Percentiles rank a stretch among this genome's conserved stretches.
Evolutionary conservation across 2,797 vertebrate genomes (phyloP).

Genomic region (Channa striata): DNA sequence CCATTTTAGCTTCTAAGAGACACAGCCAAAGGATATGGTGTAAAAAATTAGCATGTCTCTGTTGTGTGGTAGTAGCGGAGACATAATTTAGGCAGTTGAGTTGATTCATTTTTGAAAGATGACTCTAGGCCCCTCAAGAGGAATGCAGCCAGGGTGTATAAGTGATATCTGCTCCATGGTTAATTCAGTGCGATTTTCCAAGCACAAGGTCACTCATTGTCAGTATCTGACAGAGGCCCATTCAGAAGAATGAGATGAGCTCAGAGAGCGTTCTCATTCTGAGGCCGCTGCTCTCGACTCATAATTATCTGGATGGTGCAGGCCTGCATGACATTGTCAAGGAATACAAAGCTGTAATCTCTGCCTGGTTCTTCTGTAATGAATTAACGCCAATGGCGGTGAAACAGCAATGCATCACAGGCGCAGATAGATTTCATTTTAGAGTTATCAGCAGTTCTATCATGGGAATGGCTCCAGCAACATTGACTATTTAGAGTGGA

Average conservation of each 20-base stretch:
- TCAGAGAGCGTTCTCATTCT: slow-evolving; percentile 77
- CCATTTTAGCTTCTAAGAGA: slow-evolving; percentile 41
- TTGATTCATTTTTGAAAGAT: slow-evolving; percentile 79
- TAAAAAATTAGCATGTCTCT: slow-evolving; percentile 49
- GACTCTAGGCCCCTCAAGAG: slow-evolving; percentile 74
- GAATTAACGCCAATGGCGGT: slow-evolving; percentile 75
- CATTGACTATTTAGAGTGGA: slow-evolving; percentile 67
- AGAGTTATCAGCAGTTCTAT: slow-evolving; percentile 71
- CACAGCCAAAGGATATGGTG: slow-evolving; percentile 34
- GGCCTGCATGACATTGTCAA: slow-evolving; percentile 80
- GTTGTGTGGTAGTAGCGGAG: slow-evolving; percentile 48
- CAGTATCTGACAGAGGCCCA: slow-evolving; percentile 78
- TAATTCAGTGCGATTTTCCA: slow-evolving; percentile 80
- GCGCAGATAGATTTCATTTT: slow-evolving; percentile 73
- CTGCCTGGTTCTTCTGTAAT: slow-evolving; percentile 72
- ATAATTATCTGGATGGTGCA: slow-evolving; percentile 82
- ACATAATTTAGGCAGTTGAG: slow-evolving; percentile 64
- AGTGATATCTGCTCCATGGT: slow-evolving; percentile 79
- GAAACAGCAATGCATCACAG: slow-evolving; percentile 72
- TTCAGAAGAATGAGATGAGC: slow-evolving; percentile 80
- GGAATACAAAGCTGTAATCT: slow-evolving; percentile 81
- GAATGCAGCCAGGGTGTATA: slow-evolving; percentile 69
- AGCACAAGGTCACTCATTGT: slow-evolving; percentile 84
- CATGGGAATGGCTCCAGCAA: slow-evolving; percentile 63
- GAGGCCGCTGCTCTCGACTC: slow-evolving; percentile 73